Base-by-base conservation (phyloP, 2,888 invertebrate species). In the Cyaniris semiargus region DNA sequence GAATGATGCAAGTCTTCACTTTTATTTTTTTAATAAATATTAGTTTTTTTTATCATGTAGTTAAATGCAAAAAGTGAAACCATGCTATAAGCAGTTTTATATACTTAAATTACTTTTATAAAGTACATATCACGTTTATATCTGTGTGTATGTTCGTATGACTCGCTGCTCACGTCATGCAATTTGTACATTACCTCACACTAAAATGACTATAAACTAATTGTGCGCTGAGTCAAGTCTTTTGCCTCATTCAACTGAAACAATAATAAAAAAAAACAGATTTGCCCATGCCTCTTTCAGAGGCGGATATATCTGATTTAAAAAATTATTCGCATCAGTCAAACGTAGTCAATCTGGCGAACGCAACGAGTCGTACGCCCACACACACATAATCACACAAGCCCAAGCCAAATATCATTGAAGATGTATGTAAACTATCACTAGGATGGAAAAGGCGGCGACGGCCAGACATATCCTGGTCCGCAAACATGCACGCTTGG, bases 391-490 rank as follows among this genome's bases (percentile, higher is more conserved):
- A 84, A 88, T 88, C 86, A 92, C 88, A 92, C 87, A 92, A 91
- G 92, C 90, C 87, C 88, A 90, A 88, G 90, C 92, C 85, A 88
- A 83, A 85, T 86, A 89, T 94, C 93, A 94, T 87, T 92, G 93
- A 79, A 94, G 85, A 83, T 94, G 94, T 84, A 94, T 89, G 86
- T 93, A 94, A 84, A 93, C 91, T 88, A 94, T 93, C 81, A 94
- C 85, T 83, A 94, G 86, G 77, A 94, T 86, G 72, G 94, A 94
- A 82, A 94, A 90, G 79, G 94, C 92, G 83, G 94, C 94, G 80
- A 94, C 88, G 79, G 94, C 94, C 72, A 94, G 89, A 83, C 93
- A 93, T 58, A 94, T 83, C 58, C 93, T 83, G 79, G 94, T 90
- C 79, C 91, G 88, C 81, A 94, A 84, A 84, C 90, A 89, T 78